Conservation (phyloP, 2,797 vertebrate genomes). For the Chloroceryle amazona region DNA sequence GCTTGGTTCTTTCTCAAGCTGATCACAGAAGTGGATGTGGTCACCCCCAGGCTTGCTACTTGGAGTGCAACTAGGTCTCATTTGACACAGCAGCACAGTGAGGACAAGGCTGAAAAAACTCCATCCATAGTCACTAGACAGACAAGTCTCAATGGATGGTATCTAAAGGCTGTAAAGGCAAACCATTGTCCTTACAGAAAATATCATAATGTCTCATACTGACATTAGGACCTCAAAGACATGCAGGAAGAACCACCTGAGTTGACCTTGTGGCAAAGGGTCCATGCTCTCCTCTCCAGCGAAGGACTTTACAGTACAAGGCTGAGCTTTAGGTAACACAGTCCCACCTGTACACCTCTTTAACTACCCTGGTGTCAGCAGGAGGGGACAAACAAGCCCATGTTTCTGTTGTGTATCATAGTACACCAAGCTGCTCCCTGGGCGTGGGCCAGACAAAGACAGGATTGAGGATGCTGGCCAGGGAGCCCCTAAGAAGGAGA, state of each 20-base stretch:
- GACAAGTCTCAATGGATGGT: neutral
- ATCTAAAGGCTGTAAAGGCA: neutral
- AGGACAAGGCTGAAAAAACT: neutral
- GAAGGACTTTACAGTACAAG: neutral
- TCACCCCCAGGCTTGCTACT: neutral
- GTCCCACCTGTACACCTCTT: neutral
- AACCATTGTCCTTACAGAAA: neutral
- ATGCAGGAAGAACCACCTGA: neutral
- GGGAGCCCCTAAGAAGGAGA: neutral
- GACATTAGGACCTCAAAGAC: neutral
- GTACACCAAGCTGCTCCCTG: neutral
- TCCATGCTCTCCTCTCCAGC: neutral
- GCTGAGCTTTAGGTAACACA: neutral
- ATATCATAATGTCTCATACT: neutral
- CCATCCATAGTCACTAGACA: neutral
- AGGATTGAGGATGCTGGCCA: neutral
- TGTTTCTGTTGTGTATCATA: neutral
- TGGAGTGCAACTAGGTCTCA: fast-evolving
- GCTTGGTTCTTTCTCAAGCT: neutral
- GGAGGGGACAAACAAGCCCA: neutral
- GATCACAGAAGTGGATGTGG: neutral
- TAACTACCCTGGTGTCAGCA: neutral
- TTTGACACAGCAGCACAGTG: fast-evolving
- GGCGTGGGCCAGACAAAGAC: neutral
- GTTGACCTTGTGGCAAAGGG: neutral